A percentile compares a stretch with the other conserved stretches of the same genome.
Evolutionary conservation across 2,888 invertebrate species (phyloP).

Genomic region (Orchesellides sinensis): DNA sequence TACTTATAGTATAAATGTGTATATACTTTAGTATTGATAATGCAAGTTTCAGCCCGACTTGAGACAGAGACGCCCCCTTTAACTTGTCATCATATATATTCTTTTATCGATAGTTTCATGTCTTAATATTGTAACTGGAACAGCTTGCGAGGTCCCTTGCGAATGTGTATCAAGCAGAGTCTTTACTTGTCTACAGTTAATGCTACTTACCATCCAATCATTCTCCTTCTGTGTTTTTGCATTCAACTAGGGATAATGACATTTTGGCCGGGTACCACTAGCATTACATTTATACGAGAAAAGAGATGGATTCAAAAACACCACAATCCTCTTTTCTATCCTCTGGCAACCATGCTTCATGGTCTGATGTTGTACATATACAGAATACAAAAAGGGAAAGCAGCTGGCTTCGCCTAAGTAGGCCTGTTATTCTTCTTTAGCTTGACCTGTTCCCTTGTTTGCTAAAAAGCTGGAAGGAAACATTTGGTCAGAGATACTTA

Average conservation of each 20-base stretch:
- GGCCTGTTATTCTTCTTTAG: slow-evolving; percentile 25
- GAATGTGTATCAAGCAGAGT: background rate
- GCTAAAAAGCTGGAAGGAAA: slow-evolving; percentile 14
- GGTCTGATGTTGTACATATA: background rate
- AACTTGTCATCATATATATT: slow-evolving; percentile 45
- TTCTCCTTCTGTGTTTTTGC: slow-evolving; percentile 18
- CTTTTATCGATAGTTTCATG: slow-evolving; percentile 50
- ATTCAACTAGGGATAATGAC: slow-evolving; percentile 30
- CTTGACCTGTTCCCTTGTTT: slow-evolving; percentile 36
- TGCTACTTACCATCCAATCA: slow-evolving; percentile 33
- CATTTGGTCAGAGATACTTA: slow-evolving; percentile 42
- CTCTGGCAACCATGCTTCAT: no score
- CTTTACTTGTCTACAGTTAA: background rate
- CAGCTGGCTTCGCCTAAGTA: slow-evolving; percentile 6
- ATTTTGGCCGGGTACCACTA: background rate
- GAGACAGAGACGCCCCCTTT: slow-evolving; percentile 33
- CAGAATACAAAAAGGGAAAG: background rate
- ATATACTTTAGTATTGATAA: no score
- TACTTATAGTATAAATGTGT: background rate
- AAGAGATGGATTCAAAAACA: background rate
- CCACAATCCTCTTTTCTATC: background rate
- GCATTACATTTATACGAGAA: background rate
- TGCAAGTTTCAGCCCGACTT: no score
- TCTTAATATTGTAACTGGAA: slow-evolving; percentile 34
- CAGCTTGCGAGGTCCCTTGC: background rate